Percentiles rank a stretch among this genome's conserved stretches.
phyloP scores from a whole-genome alignment of 2,113 vertebrate species.

The Centropristis striata region DNA sequence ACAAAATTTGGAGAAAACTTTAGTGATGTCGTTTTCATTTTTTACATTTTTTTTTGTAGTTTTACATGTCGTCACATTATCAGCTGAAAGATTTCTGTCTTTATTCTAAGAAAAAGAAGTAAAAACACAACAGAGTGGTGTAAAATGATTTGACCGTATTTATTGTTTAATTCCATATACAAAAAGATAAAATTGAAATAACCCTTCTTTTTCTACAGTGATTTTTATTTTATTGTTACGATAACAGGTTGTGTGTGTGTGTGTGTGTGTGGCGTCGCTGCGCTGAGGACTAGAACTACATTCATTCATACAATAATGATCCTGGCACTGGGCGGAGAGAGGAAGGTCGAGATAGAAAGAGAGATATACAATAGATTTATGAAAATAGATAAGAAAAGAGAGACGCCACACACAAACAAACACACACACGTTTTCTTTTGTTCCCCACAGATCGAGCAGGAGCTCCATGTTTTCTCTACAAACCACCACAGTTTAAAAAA shows the following conservation, averaged over 20 bases:
- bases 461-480: constrained; percentile 87
- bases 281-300: constrained; percentile 87
- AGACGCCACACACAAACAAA: neutral
- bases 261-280: constrained; percentile 52
- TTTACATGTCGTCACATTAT: too few relatives aligned
- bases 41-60: too few relatives aligned
- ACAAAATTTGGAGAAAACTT: too few relatives aligned
- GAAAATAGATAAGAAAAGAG: constrained; percentile 8
- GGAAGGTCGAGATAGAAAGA: constrained; percentile 62
- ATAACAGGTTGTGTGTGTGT: constrained; percentile 70
- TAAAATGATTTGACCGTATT: constrained; percentile 84
- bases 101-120: too few relatives aligned
- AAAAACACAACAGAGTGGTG: neutral
- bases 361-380: constrained; percentile 9
- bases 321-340: constrained; percentile 88
- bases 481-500: constrained; percentile 93
- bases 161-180: constrained; percentile 90
- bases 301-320: constrained; percentile 94
- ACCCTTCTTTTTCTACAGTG: constrained; percentile 81
- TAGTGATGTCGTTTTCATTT: too few relatives aligned
- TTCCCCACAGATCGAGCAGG: constrained; percentile 83
- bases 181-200: constrained; percentile 96
- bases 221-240: constrained; percentile 64
- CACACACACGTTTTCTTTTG: constrained; percentile 64
- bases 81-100: too few relatives aligned